Conservation (phyloP, 2,113 vertebrate species). For the human (Homo sapiens) region GRCh38 chr14:45354001-45354500, state of each 20-base stretch:
- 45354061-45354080: conserved; percentile 39
- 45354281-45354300: background rate
- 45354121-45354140: background rate
- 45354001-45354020: background rate
- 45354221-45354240: background rate
- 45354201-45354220: background rate
- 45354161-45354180: background rate
- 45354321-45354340: background rate
- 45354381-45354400: background rate
- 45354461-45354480: background rate
- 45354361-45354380: background rate
- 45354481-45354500: background rate
- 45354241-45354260: background rate
- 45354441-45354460: background rate
- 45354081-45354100: background rate
- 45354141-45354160: conserved; percentile 47
- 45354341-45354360: background rate
- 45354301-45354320: background rate
- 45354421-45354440: background rate
- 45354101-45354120: background rate
- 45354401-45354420: background rate
- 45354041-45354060: background rate
- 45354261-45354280: background rate
- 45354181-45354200: background rate
- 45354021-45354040: background rate